A percentile compares a stretch with the other conserved stretches of the same genome.
phyloP scores from a whole-genome alignment of 2,888 invertebrate species.

The Orchestes rusci region DNA sequence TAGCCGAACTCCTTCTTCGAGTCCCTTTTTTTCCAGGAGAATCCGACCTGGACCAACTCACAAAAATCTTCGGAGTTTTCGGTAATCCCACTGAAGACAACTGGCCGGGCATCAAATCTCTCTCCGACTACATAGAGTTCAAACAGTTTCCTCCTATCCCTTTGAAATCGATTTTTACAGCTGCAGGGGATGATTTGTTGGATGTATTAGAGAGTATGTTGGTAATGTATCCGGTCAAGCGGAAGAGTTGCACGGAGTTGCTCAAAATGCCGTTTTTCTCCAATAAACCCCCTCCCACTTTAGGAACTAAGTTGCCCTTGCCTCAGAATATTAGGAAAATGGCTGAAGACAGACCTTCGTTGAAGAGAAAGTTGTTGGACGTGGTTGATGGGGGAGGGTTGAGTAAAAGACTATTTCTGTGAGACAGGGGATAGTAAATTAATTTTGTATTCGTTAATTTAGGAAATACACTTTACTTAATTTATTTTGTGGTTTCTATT shows the following conservation, averaged over 20 bases:
- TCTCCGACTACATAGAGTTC: conserved; percentile 91
- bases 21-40: conserved; percentile 95
- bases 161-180: conserved; percentile 88
- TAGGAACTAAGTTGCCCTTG: conserved; percentile 75
- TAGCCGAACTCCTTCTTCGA: conserved; percentile 87
- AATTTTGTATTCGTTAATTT: too few species aligned
- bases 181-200: conserved; percentile 87
- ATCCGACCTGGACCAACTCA: conserved; percentile 93
- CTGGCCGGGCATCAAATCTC: conserved; percentile 77
- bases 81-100: conserved; percentile 89
- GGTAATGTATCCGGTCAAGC: conserved; percentile 71
- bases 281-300: conserved; percentile 82
- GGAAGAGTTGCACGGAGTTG: conserved; percentile 77
- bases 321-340: conserved; percentile 57
- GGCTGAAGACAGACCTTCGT: conserved; percentile 59
- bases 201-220: conserved; percentile 71
- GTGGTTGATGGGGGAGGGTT: conserved; percentile 61
- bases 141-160: conserved; percentile 79
- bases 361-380: conserved; percentile 71
- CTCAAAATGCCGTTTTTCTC: conserved; percentile 86
- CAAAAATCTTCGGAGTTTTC: conserved; percentile 88
- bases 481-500: too few species aligned
- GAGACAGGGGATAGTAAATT: too few species aligned
- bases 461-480: too few species aligned
- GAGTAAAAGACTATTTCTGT: conserved; percentile 63